Evolutionary conservation across 2,797 vertebrate species (phyloP).

Genomic region (Bryconaethiops microstoma): DNA sequence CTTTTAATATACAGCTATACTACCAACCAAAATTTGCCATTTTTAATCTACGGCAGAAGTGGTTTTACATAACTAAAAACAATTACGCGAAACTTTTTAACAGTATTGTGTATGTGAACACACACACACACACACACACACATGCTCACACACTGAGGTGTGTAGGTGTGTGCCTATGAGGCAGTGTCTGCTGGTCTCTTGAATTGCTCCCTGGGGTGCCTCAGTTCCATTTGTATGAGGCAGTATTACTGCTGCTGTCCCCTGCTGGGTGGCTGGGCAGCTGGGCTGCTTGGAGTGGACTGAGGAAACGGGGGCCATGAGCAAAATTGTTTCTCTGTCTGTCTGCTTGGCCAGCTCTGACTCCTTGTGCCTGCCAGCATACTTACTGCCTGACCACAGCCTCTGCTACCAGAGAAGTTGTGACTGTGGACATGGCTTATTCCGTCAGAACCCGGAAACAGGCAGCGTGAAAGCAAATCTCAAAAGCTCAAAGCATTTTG

Average conservation of each 20-base stretch:
- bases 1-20: no score
- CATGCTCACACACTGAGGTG: neutral
- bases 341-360: slow-evolving; percentile 27
- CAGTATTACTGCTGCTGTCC: slow-evolving; percentile 12
- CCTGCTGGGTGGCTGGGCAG: neutral
- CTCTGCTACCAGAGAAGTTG: slow-evolving; percentile 2
- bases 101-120: no score
- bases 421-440: slow-evolving; percentile 22
- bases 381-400: slow-evolving; percentile 16
- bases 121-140: neutral
- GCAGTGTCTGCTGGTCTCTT: slow-evolving; percentile 14
- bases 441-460: slow-evolving; percentile 15
- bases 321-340: slow-evolving; percentile 28
- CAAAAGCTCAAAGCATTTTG: neutral
- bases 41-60: no score
- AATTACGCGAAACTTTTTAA: no score
- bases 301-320: slow-evolving; percentile 6
- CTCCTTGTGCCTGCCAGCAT: slow-evolving; percentile 1
- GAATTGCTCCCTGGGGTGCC: slow-evolving; percentile 22
- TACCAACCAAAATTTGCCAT: no score
- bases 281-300: slow-evolving; percentile 10
- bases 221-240: slow-evolving; percentile 21
- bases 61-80: no score
- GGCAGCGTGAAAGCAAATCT: neutral
- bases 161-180: slow-evolving; percentile 22